Conservation (phyloP, 2,113 vertebrate genomes). For the Gallinago paraguaiae region DNA sequence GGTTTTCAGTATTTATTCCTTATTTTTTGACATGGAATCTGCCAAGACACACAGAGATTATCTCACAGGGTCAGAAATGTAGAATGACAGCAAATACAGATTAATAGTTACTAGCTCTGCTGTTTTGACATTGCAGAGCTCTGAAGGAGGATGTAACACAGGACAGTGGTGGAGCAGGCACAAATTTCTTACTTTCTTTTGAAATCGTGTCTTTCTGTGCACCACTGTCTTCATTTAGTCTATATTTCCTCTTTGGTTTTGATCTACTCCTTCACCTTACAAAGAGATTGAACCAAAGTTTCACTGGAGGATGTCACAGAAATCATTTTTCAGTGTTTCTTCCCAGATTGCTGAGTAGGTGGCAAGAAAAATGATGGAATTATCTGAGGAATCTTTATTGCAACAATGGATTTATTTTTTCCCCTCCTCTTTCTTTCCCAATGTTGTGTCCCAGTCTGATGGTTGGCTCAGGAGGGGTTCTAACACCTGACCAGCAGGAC, state of each 20-base stretch:
- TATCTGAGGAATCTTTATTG: background rate
- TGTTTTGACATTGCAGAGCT: background rate
- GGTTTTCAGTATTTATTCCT: background rate
- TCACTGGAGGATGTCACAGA: background rate
- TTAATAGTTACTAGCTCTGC: too few species aligned
- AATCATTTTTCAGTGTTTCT: background rate
- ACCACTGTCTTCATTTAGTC: background rate
- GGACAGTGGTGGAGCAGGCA: background rate
- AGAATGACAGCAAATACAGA: background rate
- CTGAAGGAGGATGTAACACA: rapidly evolving
- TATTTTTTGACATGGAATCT: background rate
- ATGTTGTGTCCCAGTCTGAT: too few species aligned
- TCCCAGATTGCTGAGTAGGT: background rate
- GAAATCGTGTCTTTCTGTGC: background rate
- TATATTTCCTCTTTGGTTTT: background rate
- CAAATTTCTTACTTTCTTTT: background rate
- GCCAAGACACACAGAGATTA: background rate
- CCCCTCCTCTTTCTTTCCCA: background rate
- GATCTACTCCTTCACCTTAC: background rate
- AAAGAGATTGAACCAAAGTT: background rate
- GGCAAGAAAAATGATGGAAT: background rate
- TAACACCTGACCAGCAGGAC: background rate
- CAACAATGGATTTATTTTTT: background rate
- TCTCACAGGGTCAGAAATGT: background rate
- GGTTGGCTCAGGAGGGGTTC: too few species aligned